Base-by-base conservation (phyloP, 1,140 invertebrate genomes). In the Acyrthosiphon pisum region DNA sequence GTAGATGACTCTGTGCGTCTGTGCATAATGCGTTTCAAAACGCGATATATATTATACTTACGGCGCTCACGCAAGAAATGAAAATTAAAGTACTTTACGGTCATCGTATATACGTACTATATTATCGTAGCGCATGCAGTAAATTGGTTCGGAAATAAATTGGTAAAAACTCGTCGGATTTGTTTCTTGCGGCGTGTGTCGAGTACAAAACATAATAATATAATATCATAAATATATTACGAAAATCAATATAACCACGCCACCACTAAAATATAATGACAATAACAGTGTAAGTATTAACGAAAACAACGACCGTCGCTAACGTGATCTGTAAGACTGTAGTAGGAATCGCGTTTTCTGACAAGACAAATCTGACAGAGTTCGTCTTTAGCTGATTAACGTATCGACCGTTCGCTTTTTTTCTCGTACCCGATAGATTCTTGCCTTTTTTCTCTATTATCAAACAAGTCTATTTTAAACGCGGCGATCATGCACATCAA, bases 11-110 rank as follows among this genome's bases (percentile, higher is more conserved):
- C 56, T 76, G 60, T 60, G 26, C 30, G 30, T 11, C 56, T 60
- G 56, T 76, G 60, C 60, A 76, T 76, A 76, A 76, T 76, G 60
- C 60, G 60, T 76, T 76, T 76, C 60, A 76, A 76, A 76, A 35
- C 60, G 60, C 60, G n/a, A 76, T 68, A 6, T 76, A n/a, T n/a
- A n/a, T 23, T 14, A n/a, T n/a, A 35, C 60, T n/a, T 76, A n/a
- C n/a, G 60, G n/a, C 30, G n/a, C n/a, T 76, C 60, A 76, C 60
- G 60, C 60, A n/a, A 76, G 30, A 76, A 76, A 76, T 0, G n/a
- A 76, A 76, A 76, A 76, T 76, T 4, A 76, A 76, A 4, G 18
- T n/a, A 76, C 60, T 76, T n/a, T 76, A 76, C 30, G 14, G 30
- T 35, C 14, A 18, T 76, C 30, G n/a, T 76, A n/a, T 68, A 68